phyloP scores from a whole-genome alignment of 1,140 invertebrate species.

The Nephila pilipes region DNA sequence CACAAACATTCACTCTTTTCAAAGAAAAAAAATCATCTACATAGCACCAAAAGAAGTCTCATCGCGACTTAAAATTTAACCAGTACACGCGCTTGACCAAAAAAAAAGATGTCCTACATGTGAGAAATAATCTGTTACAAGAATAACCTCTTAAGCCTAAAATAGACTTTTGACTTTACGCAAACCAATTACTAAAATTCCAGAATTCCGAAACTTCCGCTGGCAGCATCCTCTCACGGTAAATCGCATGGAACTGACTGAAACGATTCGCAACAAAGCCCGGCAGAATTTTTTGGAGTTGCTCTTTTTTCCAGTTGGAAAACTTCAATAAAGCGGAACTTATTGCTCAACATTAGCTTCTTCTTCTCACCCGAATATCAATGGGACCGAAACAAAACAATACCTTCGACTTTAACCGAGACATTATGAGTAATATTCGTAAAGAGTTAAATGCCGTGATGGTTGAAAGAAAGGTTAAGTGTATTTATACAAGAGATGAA shows the following conservation, averaged over 20 bases:
- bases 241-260: conserved; percentile 15
- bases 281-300: not conserved
- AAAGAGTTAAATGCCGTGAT: no score
- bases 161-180: not conserved
- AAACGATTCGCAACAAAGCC: not conserved
- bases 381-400: conserved; percentile 50
- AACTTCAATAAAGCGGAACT: conserved; percentile 56
- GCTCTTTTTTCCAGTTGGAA: not conserved
- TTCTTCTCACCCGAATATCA: conserved; percentile 48
- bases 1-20: not conserved
- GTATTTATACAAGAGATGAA: no score
- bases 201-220: not conserved
- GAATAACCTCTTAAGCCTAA: not conserved
- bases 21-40: not conserved
- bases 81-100: not conserved
- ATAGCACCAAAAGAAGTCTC: not conserved
- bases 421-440: not conserved
- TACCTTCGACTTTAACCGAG: not conserved
- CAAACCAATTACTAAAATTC: not conserved
- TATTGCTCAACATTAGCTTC: not conserved
- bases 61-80: not conserved
- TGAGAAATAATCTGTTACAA: not conserved
- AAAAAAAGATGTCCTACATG: not conserved
- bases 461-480: no score
- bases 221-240: conserved; percentile 19